Percentiles rank a stretch among this genome's conserved stretches.
Conservation (phyloP, 2,797 vertebrate species). For the Sebastes oblongus region DNA sequence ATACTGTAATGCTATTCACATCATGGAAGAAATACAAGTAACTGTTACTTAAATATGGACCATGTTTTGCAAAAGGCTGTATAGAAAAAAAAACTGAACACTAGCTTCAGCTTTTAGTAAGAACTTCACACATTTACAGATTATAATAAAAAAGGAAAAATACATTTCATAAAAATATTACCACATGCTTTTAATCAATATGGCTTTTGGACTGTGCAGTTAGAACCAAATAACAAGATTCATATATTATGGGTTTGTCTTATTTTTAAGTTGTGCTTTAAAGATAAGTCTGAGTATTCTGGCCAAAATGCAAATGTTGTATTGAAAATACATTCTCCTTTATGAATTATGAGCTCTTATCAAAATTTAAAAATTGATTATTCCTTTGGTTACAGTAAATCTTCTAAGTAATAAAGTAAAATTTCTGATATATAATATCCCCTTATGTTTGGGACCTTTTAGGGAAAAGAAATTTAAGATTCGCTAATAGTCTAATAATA, state of each 20-base stretch:
- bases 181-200: constrained; percentile 59
- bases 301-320: constrained; percentile 54
- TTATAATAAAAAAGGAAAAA: constrained; percentile 66
- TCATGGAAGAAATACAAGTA: constrained; percentile 33
- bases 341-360: constrained; percentile 39
- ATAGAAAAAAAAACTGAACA: constrained; percentile 40
- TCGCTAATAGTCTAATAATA: constrained; percentile 9
- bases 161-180: constrained; percentile 70
- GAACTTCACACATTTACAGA: constrained; percentile 69
- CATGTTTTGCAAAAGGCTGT: constrained; percentile 46
- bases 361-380: constrained; percentile 52
- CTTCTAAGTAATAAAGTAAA: constrained; percentile 55
- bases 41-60: constrained; percentile 37
- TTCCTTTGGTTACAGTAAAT: constrained; percentile 74
- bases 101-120: constrained; percentile 56
- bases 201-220: constrained; percentile 78
- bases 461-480: constrained; percentile 48
- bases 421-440: constrained; percentile 62
- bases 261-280: constrained; percentile 70
- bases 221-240: constrained; percentile 56
- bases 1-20: constrained; percentile 69
- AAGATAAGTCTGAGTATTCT: constrained; percentile 37
- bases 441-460: constrained; percentile 16
- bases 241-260: constrained; percentile 42
- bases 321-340: constrained; percentile 74